Evolutionary conservation across 2,797 vertebrate species (phyloP).

Genomic region (Numenius phaeopus): DNA sequence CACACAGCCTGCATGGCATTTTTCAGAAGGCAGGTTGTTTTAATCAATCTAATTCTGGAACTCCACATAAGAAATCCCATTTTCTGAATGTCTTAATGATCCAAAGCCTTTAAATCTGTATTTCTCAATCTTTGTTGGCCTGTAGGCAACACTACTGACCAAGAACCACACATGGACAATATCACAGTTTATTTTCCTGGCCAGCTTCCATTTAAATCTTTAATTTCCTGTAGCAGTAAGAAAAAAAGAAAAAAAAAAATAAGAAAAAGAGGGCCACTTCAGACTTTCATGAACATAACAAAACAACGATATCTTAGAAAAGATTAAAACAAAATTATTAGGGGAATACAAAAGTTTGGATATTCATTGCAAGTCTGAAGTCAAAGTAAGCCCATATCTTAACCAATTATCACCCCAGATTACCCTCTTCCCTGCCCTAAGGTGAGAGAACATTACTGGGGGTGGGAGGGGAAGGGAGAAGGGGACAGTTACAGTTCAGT

Average conservation of each 20-base stretch:
- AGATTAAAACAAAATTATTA: not conserved
- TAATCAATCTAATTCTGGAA: not conserved
- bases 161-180: not conserved
- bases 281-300: not conserved
- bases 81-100: not conserved
- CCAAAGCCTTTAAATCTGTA: not conserved
- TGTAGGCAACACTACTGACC: not conserved
- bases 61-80: not conserved
- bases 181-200: not conserved
- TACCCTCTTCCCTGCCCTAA: not conserved
- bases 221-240: slow-evolving; percentile 3
- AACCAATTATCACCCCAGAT: not conserved
- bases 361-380: not conserved
- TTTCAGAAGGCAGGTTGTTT: not conserved
- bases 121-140: not conserved
- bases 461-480: not conserved
- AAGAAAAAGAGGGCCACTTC: not conserved
- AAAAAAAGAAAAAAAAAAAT: rapidly evolving
- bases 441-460: not conserved
- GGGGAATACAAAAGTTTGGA: not conserved
- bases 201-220: not conserved
- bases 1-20: not conserved
- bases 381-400: not conserved
- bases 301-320: not conserved
- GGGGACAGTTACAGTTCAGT: not conserved